Percentiles rank a stretch among this genome's conserved stretches.
phyloP scores from a whole-genome alignment of 2,113 vertebrate species.

The Mustelus asterias region DNA sequence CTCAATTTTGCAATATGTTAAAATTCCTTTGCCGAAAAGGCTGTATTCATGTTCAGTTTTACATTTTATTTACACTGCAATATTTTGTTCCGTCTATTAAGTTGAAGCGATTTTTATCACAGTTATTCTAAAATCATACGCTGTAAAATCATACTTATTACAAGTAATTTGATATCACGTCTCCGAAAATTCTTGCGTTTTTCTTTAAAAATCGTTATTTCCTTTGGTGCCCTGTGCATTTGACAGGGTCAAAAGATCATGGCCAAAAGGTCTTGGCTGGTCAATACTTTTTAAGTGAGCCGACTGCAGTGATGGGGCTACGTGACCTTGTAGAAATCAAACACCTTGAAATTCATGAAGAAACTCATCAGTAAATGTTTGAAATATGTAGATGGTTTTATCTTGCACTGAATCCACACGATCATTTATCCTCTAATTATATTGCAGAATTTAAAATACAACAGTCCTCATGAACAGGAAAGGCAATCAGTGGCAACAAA shows the following conservation, averaged over 20 bases:
- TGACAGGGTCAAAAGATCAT: slow-evolving; percentile 28
- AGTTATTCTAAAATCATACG: not conserved
- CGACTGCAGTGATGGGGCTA: not conserved
- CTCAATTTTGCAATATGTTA: not conserved
- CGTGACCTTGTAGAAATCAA: slow-evolving; percentile 16
- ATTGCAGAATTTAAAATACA: not conserved
- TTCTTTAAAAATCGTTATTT: not conserved
- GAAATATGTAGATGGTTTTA: not conserved
- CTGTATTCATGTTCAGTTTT: not conserved
- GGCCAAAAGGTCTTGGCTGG: not conserved
- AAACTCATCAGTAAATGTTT: not conserved
- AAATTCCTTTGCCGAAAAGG: not conserved
- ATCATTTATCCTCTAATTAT: not conserved
- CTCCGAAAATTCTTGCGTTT: not conserved
- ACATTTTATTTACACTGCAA: not conserved
- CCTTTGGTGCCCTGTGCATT: not conserved
- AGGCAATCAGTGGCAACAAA: not conserved
- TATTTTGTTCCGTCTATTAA: not conserved
- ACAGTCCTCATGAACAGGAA: not conserved
- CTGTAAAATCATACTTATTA: not conserved
- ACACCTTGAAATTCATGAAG: not conserved
- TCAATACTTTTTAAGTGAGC: not conserved
- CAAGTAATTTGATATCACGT: not conserved
- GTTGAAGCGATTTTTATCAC: not conserved
- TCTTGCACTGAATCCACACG: not conserved